A percentile compares a stretch with the other conserved stretches of the same genome.
Conservation (phyloP, 2,113 vertebrate species). For the Neolamprologus sp. region DNA sequence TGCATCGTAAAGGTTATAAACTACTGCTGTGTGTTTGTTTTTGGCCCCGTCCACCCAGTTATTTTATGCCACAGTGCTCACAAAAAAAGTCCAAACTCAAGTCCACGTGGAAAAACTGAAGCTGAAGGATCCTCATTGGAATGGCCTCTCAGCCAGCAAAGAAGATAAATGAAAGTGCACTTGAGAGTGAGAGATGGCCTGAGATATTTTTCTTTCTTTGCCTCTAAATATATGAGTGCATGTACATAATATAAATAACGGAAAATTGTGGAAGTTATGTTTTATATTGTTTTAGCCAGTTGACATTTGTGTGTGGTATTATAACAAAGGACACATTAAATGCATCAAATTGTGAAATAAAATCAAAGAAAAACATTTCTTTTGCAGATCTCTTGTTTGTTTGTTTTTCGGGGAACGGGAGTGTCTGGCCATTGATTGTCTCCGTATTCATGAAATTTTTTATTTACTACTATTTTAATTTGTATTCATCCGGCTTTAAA, state of each 20-base stretch:
- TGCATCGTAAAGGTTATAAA: not conserved
- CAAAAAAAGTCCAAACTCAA: not conserved
- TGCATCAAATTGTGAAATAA: constrained; percentile 66
- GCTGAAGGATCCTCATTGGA: constrained; percentile 31
- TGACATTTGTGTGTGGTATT: constrained; percentile 66
- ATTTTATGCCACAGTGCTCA: not conserved
- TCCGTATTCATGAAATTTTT: not conserved
- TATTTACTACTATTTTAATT: not conserved
- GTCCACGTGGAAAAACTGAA: not conserved
- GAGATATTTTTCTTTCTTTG: constrained; percentile 14
- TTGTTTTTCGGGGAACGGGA: fast-evolving
- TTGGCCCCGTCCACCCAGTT: not conserved
- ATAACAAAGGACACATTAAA: constrained; percentile 57
- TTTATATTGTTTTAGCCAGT: constrained; percentile 73
- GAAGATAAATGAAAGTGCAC: constrained; percentile 27
- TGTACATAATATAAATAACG: constrained; percentile 74
- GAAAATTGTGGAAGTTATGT: constrained; percentile 63
- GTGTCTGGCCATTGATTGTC: not conserved
- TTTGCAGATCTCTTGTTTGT: not conserved
- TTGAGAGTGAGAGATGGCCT: constrained; percentile 23
- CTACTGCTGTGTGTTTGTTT: not conserved
- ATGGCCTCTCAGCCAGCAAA: constrained; percentile 29
- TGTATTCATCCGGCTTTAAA: not conserved
- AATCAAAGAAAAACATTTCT: constrained; percentile 33
- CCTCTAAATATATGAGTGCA: constrained; percentile 52